These are phyloP conservation scores for Rotaria sp. DNA, from an alignment of 2,888 invertebrate genomes.

Conservation along the genomic window DNA sequence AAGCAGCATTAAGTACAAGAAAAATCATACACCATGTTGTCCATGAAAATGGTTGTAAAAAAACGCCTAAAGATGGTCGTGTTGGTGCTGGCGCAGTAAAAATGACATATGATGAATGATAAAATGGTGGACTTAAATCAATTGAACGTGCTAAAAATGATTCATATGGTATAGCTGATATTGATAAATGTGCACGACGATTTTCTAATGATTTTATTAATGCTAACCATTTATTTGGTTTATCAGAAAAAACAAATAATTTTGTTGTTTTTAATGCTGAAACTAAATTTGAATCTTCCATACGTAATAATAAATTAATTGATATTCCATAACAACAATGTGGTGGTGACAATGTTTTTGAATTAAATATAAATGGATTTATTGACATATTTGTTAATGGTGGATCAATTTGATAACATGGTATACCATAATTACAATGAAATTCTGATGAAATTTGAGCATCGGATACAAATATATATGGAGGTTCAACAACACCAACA, in stretches of 20 bases:
- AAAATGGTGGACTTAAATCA: slow-evolving; percentile 22
- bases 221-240: slow-evolving; percentile 27
- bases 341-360: neutral
- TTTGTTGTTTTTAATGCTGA: neutral
- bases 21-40: slow-evolving; percentile 35
- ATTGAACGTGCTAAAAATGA: neutral
- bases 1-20: slow-evolving; percentile 38
- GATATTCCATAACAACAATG: slow-evolving; percentile 15
- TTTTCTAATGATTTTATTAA: neutral
- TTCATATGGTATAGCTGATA: slow-evolving; percentile 27
- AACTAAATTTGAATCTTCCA: neutral
- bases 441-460: neutral
- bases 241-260: slow-evolving; percentile 4
- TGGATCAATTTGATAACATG: slow-evolving; percentile 26
- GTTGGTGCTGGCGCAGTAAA: neutral
- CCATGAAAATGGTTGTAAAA: slow-evolving; percentile 25
- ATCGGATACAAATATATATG: slow-evolving; percentile 1
- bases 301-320: neutral
- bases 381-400: neutral
- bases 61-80: neutral
- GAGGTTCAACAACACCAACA: slow-evolving; percentile 24
- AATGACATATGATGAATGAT: slow-evolving; percentile 8
- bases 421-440: slow-evolving; percentile 21
- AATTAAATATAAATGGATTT: neutral
- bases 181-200: slow-evolving; percentile 22